These are phyloP conservation scores for Sander vitreus DNA, from an alignment of 2,113 vertebrate species.

Conservation along the genomic window DNA sequence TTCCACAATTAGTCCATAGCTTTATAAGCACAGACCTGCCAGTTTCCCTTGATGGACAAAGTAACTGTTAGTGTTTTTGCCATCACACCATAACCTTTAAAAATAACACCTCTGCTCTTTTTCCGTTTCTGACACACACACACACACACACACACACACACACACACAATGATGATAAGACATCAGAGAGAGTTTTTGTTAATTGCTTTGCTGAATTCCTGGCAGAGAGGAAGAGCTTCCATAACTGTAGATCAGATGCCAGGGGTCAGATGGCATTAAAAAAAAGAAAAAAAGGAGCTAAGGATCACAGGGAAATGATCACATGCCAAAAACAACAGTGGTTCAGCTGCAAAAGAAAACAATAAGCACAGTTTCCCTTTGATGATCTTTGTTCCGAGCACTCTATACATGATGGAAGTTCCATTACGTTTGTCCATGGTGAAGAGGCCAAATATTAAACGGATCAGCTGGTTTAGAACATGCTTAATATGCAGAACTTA, in stretches of 20 bases:
- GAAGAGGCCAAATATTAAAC: background rate
- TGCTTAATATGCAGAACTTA: background rate
- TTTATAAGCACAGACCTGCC: constrained; percentile 54
- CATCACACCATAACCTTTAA: background rate
- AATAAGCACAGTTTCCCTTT: constrained; percentile 20
- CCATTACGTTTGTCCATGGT: background rate
- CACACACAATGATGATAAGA: constrained; percentile 52
- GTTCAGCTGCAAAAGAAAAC: constrained; percentile 30
- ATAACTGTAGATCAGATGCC: constrained; percentile 59
- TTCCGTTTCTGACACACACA: constrained; percentile 15
- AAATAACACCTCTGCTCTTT: constrained; percentile 10
- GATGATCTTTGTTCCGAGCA: background rate
- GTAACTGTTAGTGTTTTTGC: constrained; percentile 55
- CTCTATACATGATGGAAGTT: background rate
- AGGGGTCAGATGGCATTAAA: constrained; percentile 55
- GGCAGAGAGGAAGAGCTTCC: constrained; percentile 70
- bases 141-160: constrained; percentile 7
- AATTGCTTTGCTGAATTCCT: constrained; percentile 71
- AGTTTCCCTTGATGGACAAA: constrained; percentile 40
- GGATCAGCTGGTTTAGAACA: background rate
- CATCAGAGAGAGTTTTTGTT: constrained; percentile 68
- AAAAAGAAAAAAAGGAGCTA: constrained; percentile 40
- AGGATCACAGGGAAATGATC: constrained; percentile 52
- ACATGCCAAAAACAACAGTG: constrained; percentile 69
- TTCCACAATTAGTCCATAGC: constrained; percentile 55